Base-by-base conservation (phyloP, 2,888 invertebrate genomes). In the Drosophila diplacantha region DNA sequence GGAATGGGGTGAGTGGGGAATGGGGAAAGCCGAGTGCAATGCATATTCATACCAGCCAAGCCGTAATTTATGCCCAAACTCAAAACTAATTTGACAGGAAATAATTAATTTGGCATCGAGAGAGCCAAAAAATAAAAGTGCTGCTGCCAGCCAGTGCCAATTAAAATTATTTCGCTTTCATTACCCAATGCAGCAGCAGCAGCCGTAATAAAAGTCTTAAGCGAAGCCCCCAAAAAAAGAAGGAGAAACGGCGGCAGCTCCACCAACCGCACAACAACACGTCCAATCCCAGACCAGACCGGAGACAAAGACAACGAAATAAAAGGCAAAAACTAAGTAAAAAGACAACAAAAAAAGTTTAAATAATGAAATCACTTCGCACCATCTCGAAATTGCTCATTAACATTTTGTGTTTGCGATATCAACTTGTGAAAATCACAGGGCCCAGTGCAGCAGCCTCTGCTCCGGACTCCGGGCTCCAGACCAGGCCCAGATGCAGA, bases 311-410 rank as follows among this genome's bases (percentile, higher is more conserved):
- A 58, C 72, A 52, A 58, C 50, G 41, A 61, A 53, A 68, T 46
- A 72, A 59, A 46, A 49, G 39, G 46, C 54, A 37, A 46, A 59
- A 63, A 47, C 54, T 59, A 43, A 62, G 62, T 54, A 37, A 63
- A 47, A 51, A 56, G 37, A 59, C 47, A 44, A 53, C 55, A 52
- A 54, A 71, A 65, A 68, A 76, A 81, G 81, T 81, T 83, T 77
- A 83, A 83, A 81, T 81, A 81, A 81, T 81, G 86, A 87, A 86
- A 88, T 88, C 88, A 87, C 75, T 87, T 88, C 87, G 87, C 88
- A 88, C 88, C 86, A 88, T 88, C 88, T 88, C 87, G 75, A 88
- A 88, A 88, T 88, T 88, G 88, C 88, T 88, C 88, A 88, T 88
- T 88, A 88, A 88, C 88, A 88, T 88, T 88, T 88, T 88, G 87